Percentiles rank a stretch among this genome's conserved stretches.
These are phyloP conservation scores for Rutilus rutilus DNA, from an alignment of 2,113 vertebrate genomes.

Conservation along the genomic window DNA sequence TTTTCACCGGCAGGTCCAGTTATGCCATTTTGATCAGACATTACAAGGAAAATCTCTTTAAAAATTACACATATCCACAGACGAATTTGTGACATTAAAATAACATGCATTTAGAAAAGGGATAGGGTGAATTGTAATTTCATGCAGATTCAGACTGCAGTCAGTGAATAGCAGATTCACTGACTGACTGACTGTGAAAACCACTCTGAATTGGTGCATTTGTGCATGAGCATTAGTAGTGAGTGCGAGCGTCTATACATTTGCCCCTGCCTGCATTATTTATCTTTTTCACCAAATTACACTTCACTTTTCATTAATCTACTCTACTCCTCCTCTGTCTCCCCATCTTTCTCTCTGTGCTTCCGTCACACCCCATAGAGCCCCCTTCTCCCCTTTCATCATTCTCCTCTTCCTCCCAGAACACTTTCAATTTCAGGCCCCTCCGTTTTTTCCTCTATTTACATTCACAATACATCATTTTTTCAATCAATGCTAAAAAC, in stretches of 20 bases:
- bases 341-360: slow-evolving; percentile 36
- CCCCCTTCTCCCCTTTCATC: slow-evolving; percentile 37
- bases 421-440: slow-evolving; percentile 46
- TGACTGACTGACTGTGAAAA: background rate
- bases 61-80: background rate
- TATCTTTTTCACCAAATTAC: slow-evolving; percentile 53
- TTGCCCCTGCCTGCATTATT: slow-evolving; percentile 24
- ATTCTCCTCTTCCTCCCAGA: slow-evolving; percentile 33
- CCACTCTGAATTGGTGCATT: background rate
- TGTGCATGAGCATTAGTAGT: slow-evolving; percentile 11
- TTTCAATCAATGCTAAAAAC: slow-evolving; percentile 44
- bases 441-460: slow-evolving; percentile 37
- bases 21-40: background rate
- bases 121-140: background rate
- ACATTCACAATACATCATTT: slow-evolving; percentile 47
- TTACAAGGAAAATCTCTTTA: background rate
- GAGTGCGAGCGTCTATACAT: background rate
- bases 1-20: background rate
- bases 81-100: background rate
- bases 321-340: slow-evolving; percentile 27
- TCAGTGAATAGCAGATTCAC: background rate
- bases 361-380: slow-evolving; percentile 45
- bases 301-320: slow-evolving; percentile 58
- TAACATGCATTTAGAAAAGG: background rate
- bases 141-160: too few species aligned